Evolutionary conservation across 2,797 vertebrate species (phyloP).

Genomic region (Emys orbicularis): DNA sequence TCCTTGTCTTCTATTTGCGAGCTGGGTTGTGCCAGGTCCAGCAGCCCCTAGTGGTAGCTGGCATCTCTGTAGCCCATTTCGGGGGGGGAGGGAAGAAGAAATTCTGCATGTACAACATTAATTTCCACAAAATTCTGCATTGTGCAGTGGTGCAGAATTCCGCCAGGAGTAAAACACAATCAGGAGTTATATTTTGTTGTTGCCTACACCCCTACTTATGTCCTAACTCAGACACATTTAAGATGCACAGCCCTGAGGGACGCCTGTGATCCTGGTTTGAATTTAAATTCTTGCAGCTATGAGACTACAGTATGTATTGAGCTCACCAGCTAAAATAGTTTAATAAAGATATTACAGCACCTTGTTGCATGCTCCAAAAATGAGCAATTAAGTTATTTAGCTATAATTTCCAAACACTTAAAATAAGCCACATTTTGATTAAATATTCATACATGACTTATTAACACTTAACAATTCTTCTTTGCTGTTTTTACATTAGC

Average conservation of each 20-base stretch:
- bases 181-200: not conserved
- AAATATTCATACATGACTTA: too few relatives aligned
- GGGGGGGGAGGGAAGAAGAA: too few relatives aligned
- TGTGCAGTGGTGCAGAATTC: too few relatives aligned
- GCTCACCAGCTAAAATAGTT: not conserved
- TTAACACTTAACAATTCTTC: too few relatives aligned
- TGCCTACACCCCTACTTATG: not conserved
- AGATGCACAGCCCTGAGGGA: not conserved
- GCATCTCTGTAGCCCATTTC: too few relatives aligned
- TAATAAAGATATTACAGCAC: not conserved
- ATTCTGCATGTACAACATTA: too few relatives aligned
- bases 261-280: not conserved
- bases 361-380: not conserved
- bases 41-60: too few relatives aligned
- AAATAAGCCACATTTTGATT: too few relatives aligned
- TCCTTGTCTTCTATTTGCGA: too few relatives aligned
- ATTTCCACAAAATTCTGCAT: too few relatives aligned
- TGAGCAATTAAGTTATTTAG: rapidly evolving
- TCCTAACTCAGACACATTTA: not conserved
- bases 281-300: not conserved
- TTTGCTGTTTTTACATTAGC: not conserved
- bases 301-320: not conserved
- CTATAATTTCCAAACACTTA: too few relatives aligned
- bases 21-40: too few relatives aligned
- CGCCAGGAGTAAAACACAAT: not conserved